Conservation (phyloP, 1,140 invertebrate species). For the Dysdera silvatica region DNA sequence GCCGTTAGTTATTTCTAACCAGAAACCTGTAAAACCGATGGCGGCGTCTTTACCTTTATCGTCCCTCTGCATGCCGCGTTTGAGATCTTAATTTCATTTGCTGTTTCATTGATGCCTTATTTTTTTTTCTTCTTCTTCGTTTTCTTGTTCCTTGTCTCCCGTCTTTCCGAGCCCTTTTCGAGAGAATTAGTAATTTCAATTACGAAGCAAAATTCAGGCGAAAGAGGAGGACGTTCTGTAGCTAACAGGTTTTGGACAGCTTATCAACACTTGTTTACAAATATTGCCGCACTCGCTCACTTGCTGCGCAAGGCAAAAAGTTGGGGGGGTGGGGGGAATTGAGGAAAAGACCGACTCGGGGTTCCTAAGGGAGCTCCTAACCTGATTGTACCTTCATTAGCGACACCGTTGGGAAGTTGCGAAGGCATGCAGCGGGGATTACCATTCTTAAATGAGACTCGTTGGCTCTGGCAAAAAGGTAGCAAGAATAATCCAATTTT, state of each 20-base stretch:
- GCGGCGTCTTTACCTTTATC: too few relatives aligned
- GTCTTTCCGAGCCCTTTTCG: slow-evolving; percentile 15
- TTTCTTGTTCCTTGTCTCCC: neutral
- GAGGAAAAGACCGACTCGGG: too few relatives aligned
- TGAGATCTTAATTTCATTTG: too few relatives aligned
- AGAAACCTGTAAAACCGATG: too few relatives aligned
- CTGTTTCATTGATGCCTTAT: slow-evolving; percentile 19
- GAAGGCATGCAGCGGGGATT: slow-evolving; percentile 16
- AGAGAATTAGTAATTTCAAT: slow-evolving; percentile 31
- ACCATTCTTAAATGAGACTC: slow-evolving; percentile 29
- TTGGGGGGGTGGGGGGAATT: too few relatives aligned
- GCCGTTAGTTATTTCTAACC: too few relatives aligned
- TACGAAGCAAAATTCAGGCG: slow-evolving; percentile 26
- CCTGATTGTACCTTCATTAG: slow-evolving; percentile 29
- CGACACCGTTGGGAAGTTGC: slow-evolving; percentile 1
- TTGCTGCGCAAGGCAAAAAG: too few relatives aligned
- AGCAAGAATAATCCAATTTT: slow-evolving; percentile 29
- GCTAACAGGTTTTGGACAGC: slow-evolving; percentile 30
- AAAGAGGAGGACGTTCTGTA: slow-evolving; percentile 9
- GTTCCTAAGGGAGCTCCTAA: slow-evolving; percentile 15
- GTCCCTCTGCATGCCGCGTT: too few relatives aligned
- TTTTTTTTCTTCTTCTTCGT: neutral
- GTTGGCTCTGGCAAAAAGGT: slow-evolving; percentile 20
- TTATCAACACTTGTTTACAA: slow-evolving; percentile 31
- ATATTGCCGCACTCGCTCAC: slow-evolving; percentile 14